Percentiles rank a stretch among this genome's conserved stretches.
Conservation (phyloP, 2,797 vertebrate genomes). For the Nyctalus aviator region DNA sequence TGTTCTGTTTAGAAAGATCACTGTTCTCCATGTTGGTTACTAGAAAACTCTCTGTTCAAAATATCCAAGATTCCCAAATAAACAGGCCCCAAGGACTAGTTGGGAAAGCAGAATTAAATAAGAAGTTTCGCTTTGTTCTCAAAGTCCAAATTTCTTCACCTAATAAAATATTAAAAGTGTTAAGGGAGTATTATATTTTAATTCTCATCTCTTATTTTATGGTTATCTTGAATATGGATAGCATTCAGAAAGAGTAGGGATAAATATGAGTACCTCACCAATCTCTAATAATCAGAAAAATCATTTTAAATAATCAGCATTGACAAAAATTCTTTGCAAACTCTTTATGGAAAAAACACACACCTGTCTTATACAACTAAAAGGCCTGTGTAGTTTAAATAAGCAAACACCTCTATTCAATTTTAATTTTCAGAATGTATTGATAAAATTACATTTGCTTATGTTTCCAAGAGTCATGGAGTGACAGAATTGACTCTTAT, state of each 20-base stretch:
- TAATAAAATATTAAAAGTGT: background rate
- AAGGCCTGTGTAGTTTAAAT: background rate
- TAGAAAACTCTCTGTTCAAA: background rate
- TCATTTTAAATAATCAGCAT: background rate
- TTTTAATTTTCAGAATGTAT: background rate
- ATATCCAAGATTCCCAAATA: background rate
- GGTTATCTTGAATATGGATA: background rate
- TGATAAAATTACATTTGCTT: background rate
- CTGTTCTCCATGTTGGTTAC: background rate
- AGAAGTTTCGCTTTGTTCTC: background rate
- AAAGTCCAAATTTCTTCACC: background rate
- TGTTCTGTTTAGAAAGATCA: background rate
- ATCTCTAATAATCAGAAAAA: background rate
- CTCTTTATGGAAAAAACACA: background rate
- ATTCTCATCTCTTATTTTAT: background rate
- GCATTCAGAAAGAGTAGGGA: background rate
- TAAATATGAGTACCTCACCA: background rate
- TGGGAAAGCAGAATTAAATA: background rate
- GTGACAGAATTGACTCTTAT: background rate
- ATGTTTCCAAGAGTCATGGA: background rate
- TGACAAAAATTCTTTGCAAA: slow-evolving; percentile 26
- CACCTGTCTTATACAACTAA: background rate
- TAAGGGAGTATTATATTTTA: background rate
- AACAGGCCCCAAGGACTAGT: background rate
- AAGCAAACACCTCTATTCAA: background rate